Percentiles rank a stretch among this genome's conserved stretches.
These are phyloP conservation scores for Amphipoea oculea DNA, from an alignment of 2,888 invertebrate genomes.

Conservation along the genomic window DNA sequence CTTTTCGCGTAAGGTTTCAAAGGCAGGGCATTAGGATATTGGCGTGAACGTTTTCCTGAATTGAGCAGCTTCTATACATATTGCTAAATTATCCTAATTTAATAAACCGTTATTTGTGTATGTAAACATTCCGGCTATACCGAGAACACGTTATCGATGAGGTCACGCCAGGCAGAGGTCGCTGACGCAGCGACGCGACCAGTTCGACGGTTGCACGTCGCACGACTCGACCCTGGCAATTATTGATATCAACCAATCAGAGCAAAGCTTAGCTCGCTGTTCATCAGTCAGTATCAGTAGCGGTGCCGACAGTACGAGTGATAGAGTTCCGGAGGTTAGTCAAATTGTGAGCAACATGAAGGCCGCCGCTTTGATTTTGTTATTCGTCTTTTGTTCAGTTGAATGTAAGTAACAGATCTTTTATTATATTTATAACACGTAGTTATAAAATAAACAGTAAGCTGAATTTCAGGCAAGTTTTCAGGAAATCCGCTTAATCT, in stretches of 20 bases:
- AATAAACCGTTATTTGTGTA: constrained; percentile 32
- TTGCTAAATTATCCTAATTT: constrained; percentile 8
- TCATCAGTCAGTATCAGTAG: constrained; percentile 30
- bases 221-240: constrained; percentile 73
- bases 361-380: constrained; percentile 74
- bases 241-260: constrained; percentile 60
- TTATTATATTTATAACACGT: neutral
- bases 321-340: constrained; percentile 55
- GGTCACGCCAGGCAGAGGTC: constrained; percentile 81
- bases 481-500: neutral
- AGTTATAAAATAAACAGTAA: neutral
- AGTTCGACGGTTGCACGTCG: constrained; percentile 48
- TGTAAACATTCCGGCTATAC: constrained; percentile 68
- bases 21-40: neutral
- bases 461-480: neutral
- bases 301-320: constrained; percentile 41
- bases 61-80: neutral
- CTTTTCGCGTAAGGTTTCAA: neutral
- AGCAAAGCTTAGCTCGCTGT: constrained; percentile 31
- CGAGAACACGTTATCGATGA: constrained; percentile 79
- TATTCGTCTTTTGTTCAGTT: constrained; percentile 78
- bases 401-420: constrained; percentile 71
- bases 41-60: neutral
- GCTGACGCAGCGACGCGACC: constrained; percentile 60
- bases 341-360: constrained; percentile 77